Evolutionary conservation across 2,888 invertebrate species (phyloP), one percentile per base, ranked within the genome.

Genomic region (Ceriagrion tenellum): DNA sequence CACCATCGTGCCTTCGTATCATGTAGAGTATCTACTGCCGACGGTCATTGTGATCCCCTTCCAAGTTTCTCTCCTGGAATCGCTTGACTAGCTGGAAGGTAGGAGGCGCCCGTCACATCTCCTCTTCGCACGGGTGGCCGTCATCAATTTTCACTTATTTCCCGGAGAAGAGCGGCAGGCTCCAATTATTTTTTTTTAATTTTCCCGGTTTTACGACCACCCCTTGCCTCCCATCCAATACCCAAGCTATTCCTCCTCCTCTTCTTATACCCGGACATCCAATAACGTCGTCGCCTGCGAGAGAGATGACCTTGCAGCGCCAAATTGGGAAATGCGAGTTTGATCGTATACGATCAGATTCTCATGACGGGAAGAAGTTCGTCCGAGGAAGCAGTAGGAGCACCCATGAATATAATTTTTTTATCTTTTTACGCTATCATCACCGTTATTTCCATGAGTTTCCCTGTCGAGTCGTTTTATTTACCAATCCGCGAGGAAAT

Each of bases 81-180:
- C 59, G 59, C 69, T 69, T 69, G 69, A 23, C 69, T 69, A n/a
- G 6, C 81, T 13, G 81, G 30, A 10, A 13, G 10, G 81, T 8
- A 81, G 35, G 35, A 81, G 81, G 35, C 13, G 4, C 30, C 30
- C 81, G n/a, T 81, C 81, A 2, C 35, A 35, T 30, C 26, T 16
- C 81, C 81, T 81, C 81, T 26, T 81, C 81, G 13, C 81, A 35
- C 30, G 4, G 81, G 35, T 26, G 81, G 35, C 26, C 81, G 81
- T 35, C 81, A 81, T 81, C 81, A 81, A 81, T 81, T 81, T 81
- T 81, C 81, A 81, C 81, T 81, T 81, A 81, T 81, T 81, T 81
- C 81, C 30, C 16, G 35, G 81, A n/a, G 81, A 81, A n/a, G 47
- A 47, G 8, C 47, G 47, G 47, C 23, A 59, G 18, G 59, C 81